These are phyloP conservation scores for Drosophila subquinaria DNA, from an alignment of 2,888 invertebrate species.

Conservation along the genomic window DNA sequence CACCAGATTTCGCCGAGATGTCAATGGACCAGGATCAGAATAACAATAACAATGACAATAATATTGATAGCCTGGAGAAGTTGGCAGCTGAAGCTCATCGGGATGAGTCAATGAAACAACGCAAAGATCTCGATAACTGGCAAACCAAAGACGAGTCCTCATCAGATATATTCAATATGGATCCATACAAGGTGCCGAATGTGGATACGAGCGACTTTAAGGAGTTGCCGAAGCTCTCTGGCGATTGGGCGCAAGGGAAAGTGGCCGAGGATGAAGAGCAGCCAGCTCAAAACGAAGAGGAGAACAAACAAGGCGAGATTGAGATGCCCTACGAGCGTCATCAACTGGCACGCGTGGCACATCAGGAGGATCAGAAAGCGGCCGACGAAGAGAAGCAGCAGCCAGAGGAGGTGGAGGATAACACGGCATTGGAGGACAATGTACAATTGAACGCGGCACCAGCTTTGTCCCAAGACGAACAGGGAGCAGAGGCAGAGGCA, in stretches of 20 bases:
- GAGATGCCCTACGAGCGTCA: conserved; percentile 25
- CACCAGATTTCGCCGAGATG: conserved; percentile 22
- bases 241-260: conserved; percentile 1
- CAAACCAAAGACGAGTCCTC: conserved; percentile 10
- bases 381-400: conserved; percentile 6
- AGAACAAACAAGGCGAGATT: background rate
- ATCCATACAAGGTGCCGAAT: conserved; percentile 32
- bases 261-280: conserved; percentile 16
- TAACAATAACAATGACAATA: background rate
- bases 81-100: conserved; percentile 26
- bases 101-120: conserved; percentile 18
- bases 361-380: conserved; percentile 5
- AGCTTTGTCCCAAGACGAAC: conserved; percentile 17
- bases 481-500: background rate
- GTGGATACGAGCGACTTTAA: conserved; percentile 15
- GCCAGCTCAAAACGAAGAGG: conserved; percentile 7
- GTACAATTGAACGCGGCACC: conserved; percentile 11
- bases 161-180: conserved; percentile 25
- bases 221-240: conserved; percentile 19
- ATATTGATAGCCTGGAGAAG: conserved; percentile 32
- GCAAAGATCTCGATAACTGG: conserved; percentile 34
- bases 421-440: conserved; percentile 16
- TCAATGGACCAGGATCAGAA: background rate
- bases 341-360: conserved; percentile 19
- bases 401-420: conserved; percentile 20